These are phyloP conservation scores for Rhinophrynus dorsalis DNA, from an alignment of 2,797 vertebrate species.

Conservation along the genomic window DNA sequence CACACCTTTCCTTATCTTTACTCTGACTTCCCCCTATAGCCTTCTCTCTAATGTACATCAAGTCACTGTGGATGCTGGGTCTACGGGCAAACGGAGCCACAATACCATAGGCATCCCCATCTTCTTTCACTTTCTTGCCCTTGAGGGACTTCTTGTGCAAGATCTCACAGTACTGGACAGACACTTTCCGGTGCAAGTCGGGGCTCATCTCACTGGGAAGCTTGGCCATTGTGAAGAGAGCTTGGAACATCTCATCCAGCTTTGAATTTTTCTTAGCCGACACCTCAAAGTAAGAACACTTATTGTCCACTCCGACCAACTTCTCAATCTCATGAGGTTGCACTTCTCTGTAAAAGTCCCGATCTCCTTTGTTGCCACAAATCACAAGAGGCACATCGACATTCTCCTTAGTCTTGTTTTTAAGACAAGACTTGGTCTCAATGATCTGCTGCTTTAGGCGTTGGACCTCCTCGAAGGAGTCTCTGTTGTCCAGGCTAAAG, in stretches of 20 bases:
- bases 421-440: constrained; percentile 93
- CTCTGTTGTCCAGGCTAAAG: constrained; percentile 93
- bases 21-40: constrained; percentile 78
- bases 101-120: constrained; percentile 87
- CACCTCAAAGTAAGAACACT: constrained; percentile 93
- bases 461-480: constrained; percentile 94
- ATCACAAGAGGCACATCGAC: constrained; percentile 91
- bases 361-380: constrained; percentile 93
- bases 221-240: constrained; percentile 90
- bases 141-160: constrained; percentile 85
- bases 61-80: constrained; percentile 95
- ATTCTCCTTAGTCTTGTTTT: constrained; percentile 93
- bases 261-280: constrained; percentile 94
- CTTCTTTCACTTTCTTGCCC: constrained; percentile 81
- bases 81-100: constrained; percentile 91
- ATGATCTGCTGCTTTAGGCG: constrained; percentile 91
- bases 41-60: constrained; percentile 95
- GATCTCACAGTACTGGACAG: constrained; percentile 89
- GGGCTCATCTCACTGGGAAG: constrained; percentile 97
- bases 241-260: constrained; percentile 93
- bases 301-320: constrained; percentile 81
- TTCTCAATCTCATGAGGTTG: constrained; percentile 85
- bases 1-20: constrained; percentile 90
- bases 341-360: constrained; percentile 87
- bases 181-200: constrained; percentile 91